Evolutionary conservation across 2,888 invertebrate species (phyloP).

Genomic region (Habroteleia sp.): DNA sequence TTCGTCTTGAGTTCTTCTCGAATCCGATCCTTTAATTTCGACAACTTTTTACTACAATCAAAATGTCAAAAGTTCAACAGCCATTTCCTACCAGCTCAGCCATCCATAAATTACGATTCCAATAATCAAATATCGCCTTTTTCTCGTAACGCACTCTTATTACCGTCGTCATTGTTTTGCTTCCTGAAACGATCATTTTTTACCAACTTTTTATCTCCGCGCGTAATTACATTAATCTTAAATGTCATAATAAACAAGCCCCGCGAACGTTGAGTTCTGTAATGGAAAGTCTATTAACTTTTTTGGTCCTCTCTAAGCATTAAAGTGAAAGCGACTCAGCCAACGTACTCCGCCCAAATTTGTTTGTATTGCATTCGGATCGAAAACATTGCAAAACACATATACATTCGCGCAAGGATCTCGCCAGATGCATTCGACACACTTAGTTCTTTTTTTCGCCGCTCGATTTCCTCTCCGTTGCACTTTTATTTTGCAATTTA

Average conservation of each 20-base stretch:
- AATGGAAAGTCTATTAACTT: constrained; percentile 62
- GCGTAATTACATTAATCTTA: constrained; percentile 60
- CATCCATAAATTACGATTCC: constrained; percentile 46
- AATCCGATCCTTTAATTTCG: constrained; percentile 51
- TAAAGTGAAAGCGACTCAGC: constrained; percentile 58
- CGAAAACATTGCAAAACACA: constrained; percentile 44
- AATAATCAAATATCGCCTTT: constrained; percentile 54
- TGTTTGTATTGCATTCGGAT: constrained; percentile 56
- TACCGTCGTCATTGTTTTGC: constrained; percentile 52
- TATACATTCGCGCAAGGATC: constrained; percentile 1
- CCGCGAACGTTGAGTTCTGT: constrained; percentile 39
- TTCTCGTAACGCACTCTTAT: constrained; percentile 40
- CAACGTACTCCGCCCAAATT: constrained; percentile 58
- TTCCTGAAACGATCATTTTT: constrained; percentile 45
- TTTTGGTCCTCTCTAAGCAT: constrained; percentile 56
- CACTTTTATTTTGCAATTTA: constrained; percentile 40
- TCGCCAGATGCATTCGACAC: constrained; percentile 33
- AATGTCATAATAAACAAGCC: constrained; percentile 61
- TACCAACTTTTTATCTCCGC: constrained; percentile 32
- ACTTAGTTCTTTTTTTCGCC: constrained; percentile 9
- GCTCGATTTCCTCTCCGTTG: too few species aligned
- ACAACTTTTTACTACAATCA: constrained; percentile 42
- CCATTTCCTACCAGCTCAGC: constrained; percentile 26
- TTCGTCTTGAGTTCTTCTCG: not conserved
- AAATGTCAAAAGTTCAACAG: constrained; percentile 60